Base-by-base conservation (phyloP, 2,113 vertebrate genomes). In the Calyptomena viridis region DNA sequence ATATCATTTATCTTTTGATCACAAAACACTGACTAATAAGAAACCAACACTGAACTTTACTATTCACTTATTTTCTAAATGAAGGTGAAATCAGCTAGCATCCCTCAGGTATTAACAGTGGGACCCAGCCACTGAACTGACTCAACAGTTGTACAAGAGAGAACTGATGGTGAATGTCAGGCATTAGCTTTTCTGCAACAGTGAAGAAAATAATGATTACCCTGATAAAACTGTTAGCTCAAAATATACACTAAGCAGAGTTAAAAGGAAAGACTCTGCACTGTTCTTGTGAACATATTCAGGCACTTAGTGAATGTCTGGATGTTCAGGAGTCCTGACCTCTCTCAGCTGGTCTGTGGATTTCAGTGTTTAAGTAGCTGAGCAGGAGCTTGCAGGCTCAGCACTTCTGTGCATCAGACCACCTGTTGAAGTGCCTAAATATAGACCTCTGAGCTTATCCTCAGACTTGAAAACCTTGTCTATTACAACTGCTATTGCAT, bases 361-460 rank as follows among this genome's bases (percentile, higher is more conserved):
- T 96, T 96, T 97, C 84, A 64, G 79, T 72, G 31, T 94, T 92
- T 96, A 95, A 94, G 94, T 88, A 59, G 93, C 82, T 95, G 87
- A 96, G 76, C 39, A 83, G 90, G 59, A 95, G 87, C 85, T 93
- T 90, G 94, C 90, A 86, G 75, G 93, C 83, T 97, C 90, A 96
- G 82, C 85, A 94, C 81, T 96, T 95, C 33, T 52, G 58, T 91
- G 59, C 68, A 59, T 90, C 90, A 77, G 72, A 60, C 95, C 94
- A 96, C 96, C 94, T 96, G 94, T 37, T 91, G 87, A 86, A 88
- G 79, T 68, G 37, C 33, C 95, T 96, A 97, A 96, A 96, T 96
- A 96, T 96, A 96, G 94, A 37, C 42, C 56, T 68, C 40, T 1
- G 6, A 92, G 85, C 75, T 95, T 96, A 94, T 94, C 64, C 60